Conservation (phyloP, 2,888 invertebrate species). For the Prosopocoilus inquinatus region DNA sequence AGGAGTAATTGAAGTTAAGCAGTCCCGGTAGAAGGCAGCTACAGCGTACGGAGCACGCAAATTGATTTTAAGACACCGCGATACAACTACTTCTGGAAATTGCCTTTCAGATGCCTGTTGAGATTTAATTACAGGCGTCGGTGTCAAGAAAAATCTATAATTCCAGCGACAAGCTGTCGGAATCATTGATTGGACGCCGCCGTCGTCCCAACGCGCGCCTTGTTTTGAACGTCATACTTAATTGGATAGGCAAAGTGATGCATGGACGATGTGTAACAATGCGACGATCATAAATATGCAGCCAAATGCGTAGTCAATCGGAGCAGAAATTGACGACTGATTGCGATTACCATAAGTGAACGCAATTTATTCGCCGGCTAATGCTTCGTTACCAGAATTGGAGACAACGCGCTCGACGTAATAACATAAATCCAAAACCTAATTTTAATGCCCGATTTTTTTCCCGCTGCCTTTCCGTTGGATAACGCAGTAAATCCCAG, state of each 20-base stretch:
- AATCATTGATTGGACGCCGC: slow-evolving; percentile 3
- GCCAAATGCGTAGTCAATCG: slow-evolving; percentile 4
- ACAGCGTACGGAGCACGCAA: slow-evolving; percentile 24
- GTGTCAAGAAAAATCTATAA: slow-evolving; percentile 16
- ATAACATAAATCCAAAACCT: not conserved
- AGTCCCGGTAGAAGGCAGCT: slow-evolving; percentile 30
- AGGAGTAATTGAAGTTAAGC: slow-evolving; percentile 43
- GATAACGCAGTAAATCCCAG: no score
- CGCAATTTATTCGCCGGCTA: slow-evolving; percentile 22
- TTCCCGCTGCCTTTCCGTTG: no score
- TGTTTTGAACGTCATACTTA: not conserved
- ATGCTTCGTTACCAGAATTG: not conserved
- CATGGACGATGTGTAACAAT: slow-evolving; percentile 1
- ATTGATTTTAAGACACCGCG: slow-evolving; percentile 32
- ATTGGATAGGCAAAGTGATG: not conserved
- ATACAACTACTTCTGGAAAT: slow-evolving; percentile 28
- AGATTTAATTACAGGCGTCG: slow-evolving; percentile 17
- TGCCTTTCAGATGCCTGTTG: slow-evolving; percentile 24
- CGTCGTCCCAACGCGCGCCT: not conserved
- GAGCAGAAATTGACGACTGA: slow-evolving; percentile 10
- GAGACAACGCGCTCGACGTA: slow-evolving; percentile 1
- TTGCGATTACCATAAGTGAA: slow-evolving; percentile 35
- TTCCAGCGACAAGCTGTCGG: slow-evolving; percentile 21
- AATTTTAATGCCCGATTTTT: no score
- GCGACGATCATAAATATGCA: slow-evolving; percentile 4